Base-by-base conservation (phyloP, 2,113 vertebrate species). In the Cynoglossus semilaevis region DNA sequence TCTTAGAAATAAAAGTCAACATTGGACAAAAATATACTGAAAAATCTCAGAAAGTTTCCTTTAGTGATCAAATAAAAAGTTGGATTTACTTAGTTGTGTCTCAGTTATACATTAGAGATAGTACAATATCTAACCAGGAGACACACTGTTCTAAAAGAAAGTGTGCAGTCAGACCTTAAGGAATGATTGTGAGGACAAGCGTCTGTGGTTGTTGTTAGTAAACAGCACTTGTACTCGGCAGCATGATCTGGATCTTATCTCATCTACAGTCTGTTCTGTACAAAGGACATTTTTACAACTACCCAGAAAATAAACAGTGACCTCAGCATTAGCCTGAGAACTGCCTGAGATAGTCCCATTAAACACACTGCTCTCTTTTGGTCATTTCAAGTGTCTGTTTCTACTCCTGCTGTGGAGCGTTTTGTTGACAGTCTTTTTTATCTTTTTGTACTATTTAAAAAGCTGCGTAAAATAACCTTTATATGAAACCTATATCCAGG, bases 231-330 rank as follows among this genome's bases (percentile, higher is more conserved):
- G 58, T 1, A 49, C 59, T 41, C 16, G 35, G 67, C 63, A 70
- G 72, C 53, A 63, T 0, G 8, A 76, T 75, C 64, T 48, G 18
- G 58, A 73, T 70, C 77, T 81, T 83, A 88, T 91, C 88, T 91
- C 76, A 90, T 87, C 83, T 77, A 0, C 52, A 55, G 16, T 51
- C 45, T 69, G 71, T 63, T 73, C 82, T 73, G 83, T 74, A 74
- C 85, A 77, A 65, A 83, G 79, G 58, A 62, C 82, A 77, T 5
- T 57, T 83, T 81, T 74, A 81, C 36, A 45, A 59, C 78, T 38
- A 29, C 52, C 13, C 10, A 50, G 22, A 66, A 76, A 78, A 74
- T 13, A 42, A 67, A 56, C 35, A 8, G 40, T 19, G 37, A 48
- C 49, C 9, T 61, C 11, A 19, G 16, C 56, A 46, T 69, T 72